Evolutionary conservation across 2,113 vertebrate species (phyloP).

Genomic region (Peromyscus polionotus): DNA sequence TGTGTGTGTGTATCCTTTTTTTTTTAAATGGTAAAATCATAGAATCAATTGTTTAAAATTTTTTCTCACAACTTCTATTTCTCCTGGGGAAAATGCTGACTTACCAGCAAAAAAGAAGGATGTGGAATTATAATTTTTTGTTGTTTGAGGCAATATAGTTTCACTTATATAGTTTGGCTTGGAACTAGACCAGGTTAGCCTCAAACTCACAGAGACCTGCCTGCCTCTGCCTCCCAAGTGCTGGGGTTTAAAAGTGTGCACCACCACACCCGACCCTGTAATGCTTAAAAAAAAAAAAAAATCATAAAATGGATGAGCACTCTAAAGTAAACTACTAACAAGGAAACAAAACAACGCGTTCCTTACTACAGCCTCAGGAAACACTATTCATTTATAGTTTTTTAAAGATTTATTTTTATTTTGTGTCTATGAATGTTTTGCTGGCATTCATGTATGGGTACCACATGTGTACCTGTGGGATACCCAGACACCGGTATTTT

Average conservation of each 20-base stretch:
- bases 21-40: slow-evolving; percentile 10
- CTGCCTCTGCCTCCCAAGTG: background rate
- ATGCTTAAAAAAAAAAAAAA: background rate
- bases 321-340: slow-evolving; percentile 49
- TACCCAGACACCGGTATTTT: background rate
- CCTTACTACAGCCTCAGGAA: slow-evolving; percentile 6
- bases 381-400: background rate
- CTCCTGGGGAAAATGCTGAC: slow-evolving; percentile 22
- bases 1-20: background rate
- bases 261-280: background rate
- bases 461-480: background rate
- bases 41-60: slow-evolving; percentile 48
- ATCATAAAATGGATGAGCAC: slow-evolving; percentile 46
- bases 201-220: background rate
- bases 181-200: background rate
- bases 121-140: slow-evolving; percentile 4
- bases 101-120: background rate
- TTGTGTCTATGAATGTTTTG: background rate
- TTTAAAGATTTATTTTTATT: background rate
- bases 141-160: background rate
- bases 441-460: background rate
- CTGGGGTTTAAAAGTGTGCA: background rate
- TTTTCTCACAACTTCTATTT: slow-evolving; percentile 45
- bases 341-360: slow-evolving; percentile 53
- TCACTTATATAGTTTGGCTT: background rate